Conservation (phyloP, 2,888 invertebrate genomes). For the Eilema griseolum region DNA sequence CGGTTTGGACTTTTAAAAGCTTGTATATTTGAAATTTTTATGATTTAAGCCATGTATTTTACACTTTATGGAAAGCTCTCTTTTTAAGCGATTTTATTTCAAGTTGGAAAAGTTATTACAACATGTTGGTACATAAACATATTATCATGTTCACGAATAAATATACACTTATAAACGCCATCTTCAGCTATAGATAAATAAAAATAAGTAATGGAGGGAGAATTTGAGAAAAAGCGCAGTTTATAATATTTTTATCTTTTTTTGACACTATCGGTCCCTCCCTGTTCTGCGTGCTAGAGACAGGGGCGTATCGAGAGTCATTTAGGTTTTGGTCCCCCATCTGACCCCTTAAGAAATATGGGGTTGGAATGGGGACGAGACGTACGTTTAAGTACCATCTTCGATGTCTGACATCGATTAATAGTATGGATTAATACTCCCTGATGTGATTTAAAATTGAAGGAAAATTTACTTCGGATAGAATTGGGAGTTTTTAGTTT, state of each 20-base stretch:
- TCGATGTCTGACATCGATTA: slow-evolving; percentile 52
- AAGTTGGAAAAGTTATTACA: not conserved
- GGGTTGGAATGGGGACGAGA: slow-evolving; percentile 54
- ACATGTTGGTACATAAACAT: not conserved
- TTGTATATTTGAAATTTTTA: slow-evolving; percentile 22
- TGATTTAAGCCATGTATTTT: slow-evolving; percentile 7
- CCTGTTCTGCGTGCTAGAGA: slow-evolving; percentile 74
- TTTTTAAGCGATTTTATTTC: not conserved
- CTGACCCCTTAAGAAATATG: slow-evolving; percentile 78
- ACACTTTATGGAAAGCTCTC: slow-evolving; percentile 10
- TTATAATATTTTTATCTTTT: slow-evolving; percentile 87
- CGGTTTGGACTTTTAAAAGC: slow-evolving; percentile 22
- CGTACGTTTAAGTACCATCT: slow-evolving; percentile 40
- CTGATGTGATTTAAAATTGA: not conserved
- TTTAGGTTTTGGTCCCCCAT: slow-evolving; percentile 72
- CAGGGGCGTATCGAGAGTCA: slow-evolving; percentile 82
- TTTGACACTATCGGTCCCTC: slow-evolving; percentile 85
- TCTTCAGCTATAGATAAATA: slow-evolving; percentile 55
- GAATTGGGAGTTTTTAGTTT: not conserved
- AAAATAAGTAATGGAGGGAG: slow-evolving; percentile 57
- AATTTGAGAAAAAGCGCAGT: slow-evolving; percentile 72
- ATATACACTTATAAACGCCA: slow-evolving; percentile 44
- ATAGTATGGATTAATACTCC: slow-evolving; percentile 23
- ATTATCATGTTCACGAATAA: slow-evolving; percentile 20
- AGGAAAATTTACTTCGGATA: not conserved